Evolutionary conservation across 2,797 vertebrate species (phyloP), one percentile per base, ranked within the genome.

Genomic region (Galago senegalensis): DNA sequence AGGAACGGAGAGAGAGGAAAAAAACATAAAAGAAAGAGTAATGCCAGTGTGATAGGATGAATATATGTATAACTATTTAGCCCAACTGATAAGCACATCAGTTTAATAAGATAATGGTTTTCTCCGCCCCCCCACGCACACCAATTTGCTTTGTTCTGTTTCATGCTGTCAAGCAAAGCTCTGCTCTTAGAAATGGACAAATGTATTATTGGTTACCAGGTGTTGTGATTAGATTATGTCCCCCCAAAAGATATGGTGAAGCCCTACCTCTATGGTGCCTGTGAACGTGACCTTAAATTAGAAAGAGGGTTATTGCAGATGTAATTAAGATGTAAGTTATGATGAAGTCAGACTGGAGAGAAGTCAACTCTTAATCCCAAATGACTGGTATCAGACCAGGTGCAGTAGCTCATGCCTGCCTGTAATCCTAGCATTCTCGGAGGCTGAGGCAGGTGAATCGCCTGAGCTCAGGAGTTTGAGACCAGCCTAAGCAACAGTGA

Each of bases 61-160:
- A 67, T 87, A 34, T 13, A 89, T 61, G 10, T 89, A 81, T 46
- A 46, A 84, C 31, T 72, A 27, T 11, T 88, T 94, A 81, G 34
- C 72, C 89, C 75, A 89, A 95, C 23, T 87, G 61, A 80, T 80
- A 81, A 83, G 29, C 79, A 93, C 65, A 37, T 82, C 31, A 53
- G 11, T 46, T 95, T 82, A 92, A 29, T 92, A 72, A 76, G 69
- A 63, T 83, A 58, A 82, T 86, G 25, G 58, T 91, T 95, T 79
- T 34, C 31, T 88, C 34, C 27, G n/a, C n/a, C 20, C 10, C 31
- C 13, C 49, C 49, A 53, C 14, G 0, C 86, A 29, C 34, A 73
- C 43, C 31, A 73, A 79, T 96, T 83, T 89, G 49, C 53, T 93
- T 93, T 90, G 46, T 29, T 92, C 21, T 83, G 25, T 88, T 95